Base-by-base conservation (phyloP, 2,113 vertebrate genomes). In the Podarcis muralis region DNA sequence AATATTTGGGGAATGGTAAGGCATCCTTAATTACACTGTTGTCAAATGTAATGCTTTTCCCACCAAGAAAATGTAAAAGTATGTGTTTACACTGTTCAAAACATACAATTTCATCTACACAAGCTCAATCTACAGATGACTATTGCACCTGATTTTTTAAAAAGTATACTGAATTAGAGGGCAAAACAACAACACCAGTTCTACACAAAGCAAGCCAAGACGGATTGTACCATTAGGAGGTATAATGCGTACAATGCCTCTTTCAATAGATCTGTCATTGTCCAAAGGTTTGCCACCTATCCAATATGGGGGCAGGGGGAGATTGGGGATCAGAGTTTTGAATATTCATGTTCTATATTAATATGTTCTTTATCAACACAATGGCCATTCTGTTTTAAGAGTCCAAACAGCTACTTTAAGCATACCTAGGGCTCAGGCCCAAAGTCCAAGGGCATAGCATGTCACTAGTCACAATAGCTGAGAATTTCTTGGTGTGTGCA, bases 131-230 rank as follows among this genome's bases (percentile, higher is more conserved):
- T 40, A 18, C 2, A 35, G 35, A 68, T 53, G 48, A 22, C 0
- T 0, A 30, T 18, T 25, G 3, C 3, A 71, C 62, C 43, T 72
- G 74, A 65, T 0, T 84, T 81, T 85, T 23, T 2, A 48, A 22
- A 37, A 74, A 53, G 72, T 30, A 72, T 77, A n/a, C 78, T 74
- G 30, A 75, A 6, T 32, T 48, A 66, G 0, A 0, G 2, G 27
- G 35, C 22, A 86, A 81, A 85, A 85, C 37, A 53, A 76, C 37
- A 37, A 57, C 43, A 81, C 90, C 15, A 86, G 9, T 74, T 83
- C 37, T n/a, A 32, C 53, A 74, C 22, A 89, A 90, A 20, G 69
- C 18, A 85, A 83, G 6, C 11, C 9, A 66, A 84, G 4, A 86
- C 13, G 5, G 57, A 59, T 53, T 40, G 18, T 62, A n/a, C 71